phyloP scores from a whole-genome alignment of 2,113 vertebrate genomes.

The Lagopus muta region DNA sequence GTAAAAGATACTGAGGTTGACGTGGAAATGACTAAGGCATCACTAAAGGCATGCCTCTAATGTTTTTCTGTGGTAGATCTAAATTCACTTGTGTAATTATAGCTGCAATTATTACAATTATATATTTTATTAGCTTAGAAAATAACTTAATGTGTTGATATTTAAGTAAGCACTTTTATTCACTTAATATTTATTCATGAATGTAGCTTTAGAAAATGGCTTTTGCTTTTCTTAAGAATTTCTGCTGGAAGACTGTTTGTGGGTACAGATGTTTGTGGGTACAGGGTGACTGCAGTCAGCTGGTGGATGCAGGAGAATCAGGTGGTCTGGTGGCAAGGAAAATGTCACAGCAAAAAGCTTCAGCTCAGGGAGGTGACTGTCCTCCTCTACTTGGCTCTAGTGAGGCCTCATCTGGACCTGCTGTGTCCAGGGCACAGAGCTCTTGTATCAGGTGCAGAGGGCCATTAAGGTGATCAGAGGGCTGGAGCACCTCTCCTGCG shows the following conservation, averaged over 20 bases:
- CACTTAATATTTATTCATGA: constrained; percentile 38
- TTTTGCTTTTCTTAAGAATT: not conserved
- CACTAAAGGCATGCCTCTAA: not conserved
- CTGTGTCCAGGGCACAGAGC: no score
- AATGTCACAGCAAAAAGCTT: not conserved
- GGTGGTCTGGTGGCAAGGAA: not conserved
- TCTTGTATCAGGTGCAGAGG: no score
- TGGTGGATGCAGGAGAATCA: not conserved
- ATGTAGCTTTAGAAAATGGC: not conserved
- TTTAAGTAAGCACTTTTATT: constrained; percentile 9
- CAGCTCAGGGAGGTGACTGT: not conserved
- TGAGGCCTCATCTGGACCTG: no score
- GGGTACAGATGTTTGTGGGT: not conserved
- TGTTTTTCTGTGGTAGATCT: not conserved
- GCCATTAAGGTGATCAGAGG: no score
- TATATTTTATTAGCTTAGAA: constrained; percentile 31
- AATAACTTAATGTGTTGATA: constrained; percentile 41
- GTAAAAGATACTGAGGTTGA: not conserved
- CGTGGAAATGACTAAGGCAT: not conserved
- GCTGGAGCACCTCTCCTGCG: no score
- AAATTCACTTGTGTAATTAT: constrained; percentile 29
- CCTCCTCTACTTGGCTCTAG: no score
- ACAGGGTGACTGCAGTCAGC: not conserved
- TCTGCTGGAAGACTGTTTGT: not conserved
- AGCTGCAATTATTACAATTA: constrained; percentile 9